Evolutionary conservation across 2,888 invertebrate species (phyloP).

Genomic region (Ctenicera cuprea): DNA sequence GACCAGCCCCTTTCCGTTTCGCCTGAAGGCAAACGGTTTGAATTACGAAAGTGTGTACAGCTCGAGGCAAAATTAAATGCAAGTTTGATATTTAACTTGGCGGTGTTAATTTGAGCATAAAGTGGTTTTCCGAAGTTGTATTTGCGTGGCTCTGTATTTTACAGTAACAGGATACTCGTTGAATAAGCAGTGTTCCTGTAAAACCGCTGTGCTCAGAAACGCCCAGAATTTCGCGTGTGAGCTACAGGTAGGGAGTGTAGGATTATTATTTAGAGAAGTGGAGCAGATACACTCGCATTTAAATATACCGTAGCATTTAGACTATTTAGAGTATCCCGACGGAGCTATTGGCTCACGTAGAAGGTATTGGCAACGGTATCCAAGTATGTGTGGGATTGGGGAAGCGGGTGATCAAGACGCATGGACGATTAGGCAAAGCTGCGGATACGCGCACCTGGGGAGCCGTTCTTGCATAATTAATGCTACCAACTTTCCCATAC

Average conservation of each 20-base stretch:
- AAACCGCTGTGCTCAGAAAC: background rate
- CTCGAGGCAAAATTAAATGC: background rate
- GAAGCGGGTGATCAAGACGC: constrained; percentile 61
- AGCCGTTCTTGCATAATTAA: constrained; percentile 65
- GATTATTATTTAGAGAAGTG: constrained; percentile 50
- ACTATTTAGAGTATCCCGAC: constrained; percentile 61
- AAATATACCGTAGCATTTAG: constrained; percentile 59
- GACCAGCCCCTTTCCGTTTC: constrained; percentile 25
- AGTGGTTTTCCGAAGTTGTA: constrained; percentile 10
- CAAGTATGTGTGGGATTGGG: constrained; percentile 52
- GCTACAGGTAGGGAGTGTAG: constrained; percentile 9
- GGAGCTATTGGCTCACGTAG: constrained; percentile 57
- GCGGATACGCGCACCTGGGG: constrained; percentile 66
- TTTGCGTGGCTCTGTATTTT: background rate
- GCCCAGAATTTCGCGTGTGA: background rate
- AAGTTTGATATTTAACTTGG: background rate
- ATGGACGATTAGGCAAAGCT: constrained; percentile 67
- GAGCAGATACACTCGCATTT: constrained; percentile 55
- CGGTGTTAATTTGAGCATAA: background rate
- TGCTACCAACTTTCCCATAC: constrained; percentile 54
- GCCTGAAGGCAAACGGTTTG: constrained; percentile 2
- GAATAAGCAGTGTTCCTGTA: background rate
- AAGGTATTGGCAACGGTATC: constrained; percentile 54
- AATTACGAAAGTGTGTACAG: constrained; percentile 10
- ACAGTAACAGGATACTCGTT: background rate